phyloP scores from a whole-genome alignment of 2,888 invertebrate species.

The Idaea straminata region DNA sequence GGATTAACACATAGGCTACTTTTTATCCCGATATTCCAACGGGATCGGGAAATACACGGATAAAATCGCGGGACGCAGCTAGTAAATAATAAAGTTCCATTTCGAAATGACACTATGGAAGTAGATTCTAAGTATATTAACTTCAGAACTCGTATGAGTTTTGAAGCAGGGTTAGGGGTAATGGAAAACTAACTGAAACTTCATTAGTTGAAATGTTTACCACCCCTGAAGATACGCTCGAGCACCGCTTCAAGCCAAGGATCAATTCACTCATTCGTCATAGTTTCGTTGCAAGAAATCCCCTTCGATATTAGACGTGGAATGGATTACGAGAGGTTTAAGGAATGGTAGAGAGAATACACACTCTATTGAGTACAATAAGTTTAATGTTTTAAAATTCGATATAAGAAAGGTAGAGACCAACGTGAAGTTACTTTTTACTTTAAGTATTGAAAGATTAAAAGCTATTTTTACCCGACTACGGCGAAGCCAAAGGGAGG shows the following conservation, averaged over 20 bases:
- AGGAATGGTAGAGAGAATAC: neutral
- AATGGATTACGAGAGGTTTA: neutral
- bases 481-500: too few species aligned
- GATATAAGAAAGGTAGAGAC: neutral
- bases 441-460: too few species aligned
- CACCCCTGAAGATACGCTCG: neutral
- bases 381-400: neutral
- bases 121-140: too few species aligned
- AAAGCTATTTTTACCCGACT: too few species aligned
- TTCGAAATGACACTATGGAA: too few species aligned
- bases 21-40: too few species aligned
- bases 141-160: neutral
- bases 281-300: neutral
- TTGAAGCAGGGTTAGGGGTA: neutral
- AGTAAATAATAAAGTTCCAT: too few species aligned
- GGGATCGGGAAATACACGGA: too few species aligned
- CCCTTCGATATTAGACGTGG: neutral
- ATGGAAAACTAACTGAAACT: neutral
- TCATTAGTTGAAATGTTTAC: neutral
- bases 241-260: neutral
- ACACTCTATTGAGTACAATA: neutral
- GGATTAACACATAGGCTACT: too few species aligned
- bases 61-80: too few species aligned
- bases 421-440: too few species aligned
- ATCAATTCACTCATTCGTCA: neutral